Conservation (phyloP, 2,113 vertebrate genomes). For the Leptodactylus fuscus region DNA sequence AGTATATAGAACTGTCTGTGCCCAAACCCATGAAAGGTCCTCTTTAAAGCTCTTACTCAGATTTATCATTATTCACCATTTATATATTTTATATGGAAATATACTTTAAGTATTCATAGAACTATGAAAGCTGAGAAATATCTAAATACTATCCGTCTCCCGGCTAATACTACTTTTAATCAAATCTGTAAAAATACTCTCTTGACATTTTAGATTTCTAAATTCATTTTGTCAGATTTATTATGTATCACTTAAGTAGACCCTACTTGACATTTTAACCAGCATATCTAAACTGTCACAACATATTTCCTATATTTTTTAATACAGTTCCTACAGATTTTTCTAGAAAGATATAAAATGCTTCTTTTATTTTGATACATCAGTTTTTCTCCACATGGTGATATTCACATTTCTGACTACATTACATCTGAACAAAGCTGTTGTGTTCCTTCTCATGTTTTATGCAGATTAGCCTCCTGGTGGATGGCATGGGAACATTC, state of each 20-base stretch:
- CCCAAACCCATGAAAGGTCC: too few species aligned
- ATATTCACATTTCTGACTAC: not conserved
- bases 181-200: not conserved
- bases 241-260: not conserved
- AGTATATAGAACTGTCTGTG: too few species aligned
- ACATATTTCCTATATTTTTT: not conserved
- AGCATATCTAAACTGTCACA: not conserved
- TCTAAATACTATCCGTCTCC: too few species aligned
- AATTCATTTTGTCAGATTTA: not conserved
- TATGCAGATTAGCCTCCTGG: constrained; percentile 65
- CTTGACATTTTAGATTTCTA: constrained; percentile 28
- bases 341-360: not conserved
- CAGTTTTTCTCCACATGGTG: not conserved
- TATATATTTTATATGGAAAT: not conserved
- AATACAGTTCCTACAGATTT: not conserved
- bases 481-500: constrained; percentile 62
- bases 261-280: constrained; percentile 33
- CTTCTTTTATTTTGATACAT: constrained; percentile 1
- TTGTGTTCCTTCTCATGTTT: constrained; percentile 61
- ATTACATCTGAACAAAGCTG: constrained; percentile 51
- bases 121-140: too few species aligned
- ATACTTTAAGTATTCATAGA: not conserved
- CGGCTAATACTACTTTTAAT: not conserved
- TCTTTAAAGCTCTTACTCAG: too few species aligned
- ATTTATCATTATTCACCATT: too few species aligned